These are phyloP conservation scores for Ectemnius lituratus DNA, from an alignment of 2,888 invertebrate genomes.

Conservation along the genomic window DNA sequence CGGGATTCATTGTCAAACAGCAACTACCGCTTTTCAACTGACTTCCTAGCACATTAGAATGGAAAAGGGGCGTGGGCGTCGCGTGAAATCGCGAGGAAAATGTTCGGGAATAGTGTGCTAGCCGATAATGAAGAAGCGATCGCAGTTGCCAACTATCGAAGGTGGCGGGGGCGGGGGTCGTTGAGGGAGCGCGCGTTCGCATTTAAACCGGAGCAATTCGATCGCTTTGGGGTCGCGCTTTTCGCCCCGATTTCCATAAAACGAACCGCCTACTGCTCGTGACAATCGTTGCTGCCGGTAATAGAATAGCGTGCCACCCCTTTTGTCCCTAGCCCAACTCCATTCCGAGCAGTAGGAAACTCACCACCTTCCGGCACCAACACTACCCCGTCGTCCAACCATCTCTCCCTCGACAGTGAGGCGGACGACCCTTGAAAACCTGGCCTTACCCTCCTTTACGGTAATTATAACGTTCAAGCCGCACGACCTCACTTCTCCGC, in stretches of 20 bases:
- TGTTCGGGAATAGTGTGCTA: neutral
- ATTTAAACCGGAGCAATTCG: constrained; percentile 34
- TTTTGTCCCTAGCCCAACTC: constrained; percentile 29
- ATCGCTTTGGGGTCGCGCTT: constrained; percentile 14
- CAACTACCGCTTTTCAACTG: constrained; percentile 1
- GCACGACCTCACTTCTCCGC: constrained; percentile 16
- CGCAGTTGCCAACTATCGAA: constrained; percentile 15
- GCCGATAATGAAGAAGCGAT: constrained; percentile 15
- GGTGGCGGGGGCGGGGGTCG: neutral
- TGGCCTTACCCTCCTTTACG: constrained; percentile 27
- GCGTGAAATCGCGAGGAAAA: constrained; percentile 13
- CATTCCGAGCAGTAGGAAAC: constrained; percentile 15
- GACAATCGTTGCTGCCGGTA: constrained; percentile 52
- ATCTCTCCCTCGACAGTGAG: constrained; percentile 7
- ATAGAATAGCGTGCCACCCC: constrained; percentile 35
- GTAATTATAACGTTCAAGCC: constrained; percentile 52
- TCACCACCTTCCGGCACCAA: neutral
- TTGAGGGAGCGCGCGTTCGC: neutral
- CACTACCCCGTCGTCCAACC: constrained; percentile 5
- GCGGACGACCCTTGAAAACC: constrained; percentile 38
- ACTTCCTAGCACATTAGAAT: neutral
- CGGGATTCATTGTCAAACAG: constrained; percentile 12
- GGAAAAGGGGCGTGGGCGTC: neutral
- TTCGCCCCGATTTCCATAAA: constrained; percentile 49
- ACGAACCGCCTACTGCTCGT: constrained; percentile 36